Base-by-base conservation (phyloP, 2,113 vertebrate species). In the Equus quagga region DNA sequence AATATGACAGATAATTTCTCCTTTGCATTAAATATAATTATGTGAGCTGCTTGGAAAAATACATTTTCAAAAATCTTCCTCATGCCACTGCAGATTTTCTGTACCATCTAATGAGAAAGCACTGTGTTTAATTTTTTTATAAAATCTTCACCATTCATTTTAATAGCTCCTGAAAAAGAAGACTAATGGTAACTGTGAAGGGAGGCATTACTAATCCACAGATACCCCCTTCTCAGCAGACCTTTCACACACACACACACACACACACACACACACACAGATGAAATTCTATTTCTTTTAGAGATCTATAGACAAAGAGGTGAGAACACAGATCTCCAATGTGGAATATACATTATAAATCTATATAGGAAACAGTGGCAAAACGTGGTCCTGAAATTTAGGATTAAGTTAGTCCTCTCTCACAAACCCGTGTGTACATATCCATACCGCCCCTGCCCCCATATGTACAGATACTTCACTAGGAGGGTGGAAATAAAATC, bases 1-100 rank as follows among this genome's bases (percentile, higher is more conserved):
- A 94, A 31, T 94, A 60, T 91, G 56, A 94, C 26, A 94, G 96
- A 82, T 84, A 89, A 73, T 98, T 97, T 96, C 54, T 94, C 94
- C 54, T 87, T 84, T 95, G 73, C 78, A 89, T 97, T 96, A 58
- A 96, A 64, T 89, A 60, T 80, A 94, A 96, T 85, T 96, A 92
- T 49, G 2, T 85, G 62, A 95, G 15, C 19, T 96, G 5, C 75
- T 67, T 44, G 6, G 46, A 96, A 96, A 96, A 96, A 60, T 67
- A 86, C 41, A 83, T 93, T 97, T 95, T 70, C 19, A 91, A 96
- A 95, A 97, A 8, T 82, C 28, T 78, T 93, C 21, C 56, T 73
- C 28, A 15, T 79, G 23, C 44, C 46, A 79, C 3, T 89, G 33
- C 51, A 41, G 19, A 69, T 81, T 94, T 49, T 67, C 31, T 79